Evolutionary conservation across 2,888 invertebrate species (phyloP).

Genomic region (Melanchra persicariae): DNA sequence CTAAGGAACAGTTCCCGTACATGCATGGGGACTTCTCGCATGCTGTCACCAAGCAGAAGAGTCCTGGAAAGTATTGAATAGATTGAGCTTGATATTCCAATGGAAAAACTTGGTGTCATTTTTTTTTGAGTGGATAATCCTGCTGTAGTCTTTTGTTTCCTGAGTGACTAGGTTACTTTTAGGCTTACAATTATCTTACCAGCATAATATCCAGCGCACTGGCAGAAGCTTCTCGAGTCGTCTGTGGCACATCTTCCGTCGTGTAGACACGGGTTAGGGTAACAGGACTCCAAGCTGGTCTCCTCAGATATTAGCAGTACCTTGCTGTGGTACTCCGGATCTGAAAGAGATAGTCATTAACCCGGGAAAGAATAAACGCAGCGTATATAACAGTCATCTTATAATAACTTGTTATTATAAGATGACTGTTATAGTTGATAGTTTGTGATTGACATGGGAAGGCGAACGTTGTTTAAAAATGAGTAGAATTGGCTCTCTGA

Average conservation of each 20-base stretch:
- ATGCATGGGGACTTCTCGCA: slow-evolving; percentile 94
- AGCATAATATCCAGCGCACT: slow-evolving; percentile 93
- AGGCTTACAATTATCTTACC: slow-evolving; percentile 83
- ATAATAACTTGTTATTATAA: too few species aligned
- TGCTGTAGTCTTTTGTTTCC: too few species aligned
- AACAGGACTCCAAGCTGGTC: slow-evolving; percentile 92
- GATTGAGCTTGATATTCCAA: neutral
- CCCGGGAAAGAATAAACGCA: neutral
- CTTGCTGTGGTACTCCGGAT: slow-evolving; percentile 92
- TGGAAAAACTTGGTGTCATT: neutral
- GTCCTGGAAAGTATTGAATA: slow-evolving; percentile 84
- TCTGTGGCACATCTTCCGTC: slow-evolving; percentile 92
- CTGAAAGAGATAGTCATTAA: slow-evolving; percentile 75
- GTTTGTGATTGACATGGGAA: too few species aligned
- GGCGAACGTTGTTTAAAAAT: too few species aligned
- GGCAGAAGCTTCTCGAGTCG: slow-evolving; percentile 91
- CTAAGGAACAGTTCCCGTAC: slow-evolving; percentile 92
- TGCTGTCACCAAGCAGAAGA: slow-evolving; percentile 94
- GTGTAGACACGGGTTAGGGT: slow-evolving; percentile 94
- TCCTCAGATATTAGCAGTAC: slow-evolving; percentile 91
- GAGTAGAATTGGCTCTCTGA: too few species aligned
- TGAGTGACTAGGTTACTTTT: too few species aligned
- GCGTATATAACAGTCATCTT: neutral
- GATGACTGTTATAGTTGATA: too few species aligned
- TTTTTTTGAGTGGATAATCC: too few species aligned